These are phyloP conservation scores for Trachelus tabidus DNA, from an alignment of 2,888 invertebrate species.

Conservation along the genomic window DNA sequence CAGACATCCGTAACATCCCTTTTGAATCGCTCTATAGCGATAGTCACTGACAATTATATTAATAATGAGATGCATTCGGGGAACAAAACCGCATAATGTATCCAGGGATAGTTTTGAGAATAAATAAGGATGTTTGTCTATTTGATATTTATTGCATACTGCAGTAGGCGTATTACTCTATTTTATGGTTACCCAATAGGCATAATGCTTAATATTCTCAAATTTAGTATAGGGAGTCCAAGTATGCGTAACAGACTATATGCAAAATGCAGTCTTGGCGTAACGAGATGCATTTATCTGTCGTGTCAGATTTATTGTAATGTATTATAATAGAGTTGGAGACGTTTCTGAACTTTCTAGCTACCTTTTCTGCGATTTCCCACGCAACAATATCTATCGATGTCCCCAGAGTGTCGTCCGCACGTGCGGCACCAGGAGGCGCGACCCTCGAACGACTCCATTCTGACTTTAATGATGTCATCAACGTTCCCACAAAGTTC, in stretches of 20 bases:
- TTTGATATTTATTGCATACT: neutral
- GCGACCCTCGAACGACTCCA: conserved; percentile 25
- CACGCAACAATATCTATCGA: conserved; percentile 23
- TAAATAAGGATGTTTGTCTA: neutral
- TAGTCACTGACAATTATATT: neutral
- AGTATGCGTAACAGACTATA: too few relatives aligned
- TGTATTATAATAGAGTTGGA: too few relatives aligned
- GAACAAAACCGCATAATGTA: neutral
- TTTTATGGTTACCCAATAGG: neutral
- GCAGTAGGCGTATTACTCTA: neutral
- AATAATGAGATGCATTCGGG: neutral
- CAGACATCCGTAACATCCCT: conserved; percentile 26
- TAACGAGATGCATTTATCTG: too few relatives aligned
- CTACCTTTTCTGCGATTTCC: conserved; percentile 26
- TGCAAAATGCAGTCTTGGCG: too few relatives aligned
- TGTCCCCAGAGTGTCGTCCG: conserved; percentile 33
- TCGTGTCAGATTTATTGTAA: too few relatives aligned
- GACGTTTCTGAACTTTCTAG: conserved; percentile 13
- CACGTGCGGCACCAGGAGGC: conserved; percentile 21
- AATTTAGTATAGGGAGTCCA: neutral
- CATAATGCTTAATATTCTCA: neutral
- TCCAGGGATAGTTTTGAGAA: neutral
- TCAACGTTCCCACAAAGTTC: conserved; percentile 27
- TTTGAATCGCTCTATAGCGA: conserved; percentile 13
- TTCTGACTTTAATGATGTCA: conserved; percentile 28